Evolutionary conservation across 2,113 vertebrate genomes (phyloP).

Genomic region (Felis chaus): DNA sequence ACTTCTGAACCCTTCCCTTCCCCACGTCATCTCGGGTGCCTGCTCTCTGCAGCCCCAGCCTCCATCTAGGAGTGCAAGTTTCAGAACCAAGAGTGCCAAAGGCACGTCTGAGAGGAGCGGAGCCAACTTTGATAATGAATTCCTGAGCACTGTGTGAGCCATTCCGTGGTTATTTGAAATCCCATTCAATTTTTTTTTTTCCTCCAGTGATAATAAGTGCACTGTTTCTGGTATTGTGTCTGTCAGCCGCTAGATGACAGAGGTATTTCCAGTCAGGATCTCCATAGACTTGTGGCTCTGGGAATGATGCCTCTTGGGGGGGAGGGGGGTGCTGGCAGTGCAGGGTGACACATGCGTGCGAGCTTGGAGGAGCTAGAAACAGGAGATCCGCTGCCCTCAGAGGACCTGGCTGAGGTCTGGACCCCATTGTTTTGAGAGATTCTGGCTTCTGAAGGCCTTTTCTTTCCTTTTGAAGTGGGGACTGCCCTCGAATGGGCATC

Average conservation of each 20-base stretch:
- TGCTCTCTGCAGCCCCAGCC: background rate
- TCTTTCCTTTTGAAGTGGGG: background rate
- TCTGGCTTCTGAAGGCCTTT: background rate
- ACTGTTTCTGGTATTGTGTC: background rate
- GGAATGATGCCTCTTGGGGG: background rate
- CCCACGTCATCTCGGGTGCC: background rate
- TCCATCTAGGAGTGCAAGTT: conserved; percentile 58
- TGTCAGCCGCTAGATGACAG: conserved; percentile 41
- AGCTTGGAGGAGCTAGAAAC: background rate
- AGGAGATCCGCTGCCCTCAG: rapidly evolving
- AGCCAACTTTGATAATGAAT: conserved; percentile 38
- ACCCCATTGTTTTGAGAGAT: background rate
- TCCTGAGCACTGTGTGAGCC: background rate
- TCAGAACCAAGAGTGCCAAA: background rate
- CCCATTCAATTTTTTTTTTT: conserved; percentile 32
- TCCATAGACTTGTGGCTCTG: background rate
- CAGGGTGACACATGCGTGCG: background rate
- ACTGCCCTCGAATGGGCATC: background rate
- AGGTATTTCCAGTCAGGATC: conserved; percentile 24
- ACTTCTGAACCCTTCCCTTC: background rate
- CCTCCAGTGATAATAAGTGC: background rate
- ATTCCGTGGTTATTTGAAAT: background rate
- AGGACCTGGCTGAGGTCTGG: background rate
- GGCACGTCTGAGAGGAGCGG: background rate
- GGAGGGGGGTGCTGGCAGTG: background rate